Evolutionary conservation across 2,797 vertebrate species (phyloP), one percentile per base, ranked within the genome.

Genomic region (Danio aesculapii): DNA sequence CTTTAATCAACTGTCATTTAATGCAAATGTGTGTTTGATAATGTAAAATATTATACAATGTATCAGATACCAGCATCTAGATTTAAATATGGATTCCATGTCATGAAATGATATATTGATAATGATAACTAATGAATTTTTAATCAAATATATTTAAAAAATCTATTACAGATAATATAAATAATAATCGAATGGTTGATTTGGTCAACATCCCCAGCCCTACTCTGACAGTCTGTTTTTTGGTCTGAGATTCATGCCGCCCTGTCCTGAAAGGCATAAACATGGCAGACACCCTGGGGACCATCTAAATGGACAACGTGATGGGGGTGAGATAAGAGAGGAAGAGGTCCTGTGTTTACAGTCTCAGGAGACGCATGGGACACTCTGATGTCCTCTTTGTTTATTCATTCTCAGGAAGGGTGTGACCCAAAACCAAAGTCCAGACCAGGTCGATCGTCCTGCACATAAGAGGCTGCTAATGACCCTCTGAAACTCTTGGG

Each of bases 381-480:
- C 52, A 58, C 43, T 79, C 19, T 83, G n/a, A 75, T 86, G 52
- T 78, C 82, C 78, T 84, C 86, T 89, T 82, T 70, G 75, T 83
- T 90, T 90, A 78, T 84, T 83, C 75, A 4, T 52, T 41, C 50
- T 71, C 83, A 84, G 88, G 88, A 91, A 87, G 85, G 81, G 57
- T 53, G 86, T 89, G 84, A 73, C 63, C 78, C 73, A 46, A 79
- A 64, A 67, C 49, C 68, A 76, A 66, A 58, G 68, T 67, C 30
- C 84, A 81, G 49, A 81, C 76, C 44, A 59, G 82, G 81, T 67
- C 77, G 79, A 68, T 74, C 44, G 0, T 9, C 17, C 70, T 62
- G 43, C n/a, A 30, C 67, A 71, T 68, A 68, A 81, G 83, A 55
- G 39, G 12, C 69, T 44, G 49, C 57, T 86, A 71, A 81, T 84